Evolutionary conservation across 2,888 invertebrate species (phyloP), one percentile per base, ranked within the genome.

Genomic region (Synanthedon myopaeformis): DNA sequence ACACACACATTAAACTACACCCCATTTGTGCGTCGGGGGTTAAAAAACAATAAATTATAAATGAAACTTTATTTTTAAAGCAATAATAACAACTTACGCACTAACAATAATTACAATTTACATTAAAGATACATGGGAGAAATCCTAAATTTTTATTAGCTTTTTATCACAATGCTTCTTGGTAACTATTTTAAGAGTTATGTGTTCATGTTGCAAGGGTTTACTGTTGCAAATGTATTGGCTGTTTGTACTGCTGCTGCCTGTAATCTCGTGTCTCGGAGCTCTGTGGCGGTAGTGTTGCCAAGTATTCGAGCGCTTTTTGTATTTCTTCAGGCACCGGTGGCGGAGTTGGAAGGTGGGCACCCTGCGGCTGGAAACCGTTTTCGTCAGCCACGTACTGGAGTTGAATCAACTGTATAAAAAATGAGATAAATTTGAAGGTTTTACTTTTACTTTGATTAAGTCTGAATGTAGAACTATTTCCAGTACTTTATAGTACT

Each of bases 341-440:
- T 12, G 93, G 93, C 3, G 92, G 80, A 1, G 90, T 90, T 3
- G 91, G 91, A 2, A 91, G 68, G 68, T 91, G 91, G n/a, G 89
- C 82, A 0, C 90, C 90, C 66, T 87, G 89, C 0, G 92, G 91
- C 70, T 91, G 91, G 80, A 91, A 92, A n/a, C 92, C 92, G 62
- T 92, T 92, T 68, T 93, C 92, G 66, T 93, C 93, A 5, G 93
- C 92, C 55, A 90, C 71, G 68, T 93, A 93, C 51, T 89, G 89
- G 49, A 93, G 70, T 57, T 90, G 89, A 59, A 91, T 90, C 17
- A 90, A 78, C 74, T 89, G 80, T 14, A 66, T n/a, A n/a, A 64
- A 54, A 53, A 49, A 35, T 23, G 4, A 35, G 10, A 52, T 28
- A 35, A 28, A 35, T 8, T 35, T 35, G 35, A 35, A 35, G 23